Conservation (phyloP, 2,888 invertebrate genomes). For the Acheta domesticus region DNA sequence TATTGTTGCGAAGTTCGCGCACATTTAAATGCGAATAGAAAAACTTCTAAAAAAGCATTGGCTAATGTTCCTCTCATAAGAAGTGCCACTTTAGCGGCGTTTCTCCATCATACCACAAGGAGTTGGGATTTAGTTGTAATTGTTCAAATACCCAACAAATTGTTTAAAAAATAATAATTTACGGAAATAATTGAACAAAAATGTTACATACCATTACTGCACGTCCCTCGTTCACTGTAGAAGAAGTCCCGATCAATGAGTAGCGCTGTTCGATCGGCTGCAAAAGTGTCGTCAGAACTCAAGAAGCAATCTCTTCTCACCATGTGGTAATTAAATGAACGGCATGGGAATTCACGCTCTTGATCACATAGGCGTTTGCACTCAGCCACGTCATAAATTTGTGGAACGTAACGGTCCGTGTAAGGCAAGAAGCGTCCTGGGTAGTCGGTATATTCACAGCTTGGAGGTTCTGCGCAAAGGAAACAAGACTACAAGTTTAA, state of each 20-base stretch:
- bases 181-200: neutral
- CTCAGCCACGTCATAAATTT: constrained; percentile 45
- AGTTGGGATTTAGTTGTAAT: too few relatives aligned
- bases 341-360: constrained; percentile 48
- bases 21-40: too few relatives aligned
- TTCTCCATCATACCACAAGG: too few relatives aligned
- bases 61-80: too few relatives aligned
- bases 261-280: constrained; percentile 43
- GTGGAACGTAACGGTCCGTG: constrained; percentile 46
- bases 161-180: neutral
- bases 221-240: constrained; percentile 48
- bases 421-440: constrained; percentile 47
- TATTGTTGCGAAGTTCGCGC: too few relatives aligned
- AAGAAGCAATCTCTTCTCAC: constrained; percentile 46
- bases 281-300: constrained; percentile 48
- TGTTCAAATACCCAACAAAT: too few relatives aligned
- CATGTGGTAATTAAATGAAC: constrained; percentile 44
- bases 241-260: constrained; percentile 46
- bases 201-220: constrained; percentile 46
- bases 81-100: too few relatives aligned
- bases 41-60: too few relatives aligned
- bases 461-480: constrained; percentile 45
- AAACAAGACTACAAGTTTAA: neutral
- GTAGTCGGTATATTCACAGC: constrained; percentile 48
- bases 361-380: constrained; percentile 48